Percentiles rank a stretch among this genome's conserved stretches.
These are phyloP conservation scores for Dendrolimus pini DNA, from an alignment of 2,888 invertebrate species.

Conservation along the genomic window DNA sequence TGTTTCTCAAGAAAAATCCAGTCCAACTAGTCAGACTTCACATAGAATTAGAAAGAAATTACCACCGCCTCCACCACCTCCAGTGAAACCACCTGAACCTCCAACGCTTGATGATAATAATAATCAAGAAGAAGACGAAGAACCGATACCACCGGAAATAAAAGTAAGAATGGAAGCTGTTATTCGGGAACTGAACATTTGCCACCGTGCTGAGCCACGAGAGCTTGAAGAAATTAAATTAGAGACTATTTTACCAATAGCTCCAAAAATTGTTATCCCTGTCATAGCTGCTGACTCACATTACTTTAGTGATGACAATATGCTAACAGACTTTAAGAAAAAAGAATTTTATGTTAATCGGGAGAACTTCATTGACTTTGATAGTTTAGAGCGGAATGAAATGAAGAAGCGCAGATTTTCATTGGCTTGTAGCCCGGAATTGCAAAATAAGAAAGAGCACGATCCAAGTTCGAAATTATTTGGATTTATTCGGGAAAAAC, in stretches of 20 bases:
- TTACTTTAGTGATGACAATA: conserved; percentile 56
- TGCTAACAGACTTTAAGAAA: conserved; percentile 33
- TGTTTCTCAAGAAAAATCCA: conserved; percentile 35
- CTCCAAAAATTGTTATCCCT: conserved; percentile 65
- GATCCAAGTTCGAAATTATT: conserved; percentile 31
- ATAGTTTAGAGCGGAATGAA: conserved; percentile 53
- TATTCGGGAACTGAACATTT: conserved; percentile 72
- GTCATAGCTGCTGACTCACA: conserved; percentile 59
- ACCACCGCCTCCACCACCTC: conserved; percentile 66
- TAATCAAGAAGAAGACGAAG: conserved; percentile 29
- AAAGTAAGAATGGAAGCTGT: conserved; percentile 80
- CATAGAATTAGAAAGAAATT: conserved; percentile 57
- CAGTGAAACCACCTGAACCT: conserved; percentile 23
- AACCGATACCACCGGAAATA: conserved; percentile 68
- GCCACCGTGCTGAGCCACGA: conserved; percentile 49
- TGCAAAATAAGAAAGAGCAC: conserved; percentile 49
- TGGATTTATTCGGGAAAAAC: conserved; percentile 34
- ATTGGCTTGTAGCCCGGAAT: conserved; percentile 55
- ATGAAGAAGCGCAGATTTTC: conserved; percentile 55
- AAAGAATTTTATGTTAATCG: conserved; percentile 31
- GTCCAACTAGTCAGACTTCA: conserved; percentile 45
- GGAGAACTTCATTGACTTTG: conserved; percentile 45
- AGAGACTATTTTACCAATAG: conserved; percentile 39
- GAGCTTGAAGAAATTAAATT: conserved; percentile 41
- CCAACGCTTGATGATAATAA: conserved; percentile 12